Evolutionary conservation across 1,140 invertebrate species (phyloP).

Genomic region (Tetraneura akinire): DNA sequence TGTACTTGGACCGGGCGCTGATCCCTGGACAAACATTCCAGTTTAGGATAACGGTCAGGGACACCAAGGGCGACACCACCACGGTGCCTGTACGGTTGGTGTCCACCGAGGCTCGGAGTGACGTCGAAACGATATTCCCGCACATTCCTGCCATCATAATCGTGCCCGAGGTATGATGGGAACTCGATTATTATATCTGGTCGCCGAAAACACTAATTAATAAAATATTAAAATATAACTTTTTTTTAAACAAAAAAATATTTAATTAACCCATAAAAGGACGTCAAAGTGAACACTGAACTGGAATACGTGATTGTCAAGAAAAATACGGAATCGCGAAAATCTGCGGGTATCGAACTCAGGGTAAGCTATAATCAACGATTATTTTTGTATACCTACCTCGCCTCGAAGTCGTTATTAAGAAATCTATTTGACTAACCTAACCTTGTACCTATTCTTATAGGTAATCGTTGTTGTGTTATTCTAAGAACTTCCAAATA

Average conservation of each 20-base stretch:
- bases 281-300: conserved; percentile 76
- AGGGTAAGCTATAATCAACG: conserved; percentile 63
- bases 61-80: conserved; percentile 75
- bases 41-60: conserved; percentile 74
- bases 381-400: too few relatives aligned
- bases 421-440: too few relatives aligned
- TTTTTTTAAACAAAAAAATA: too few relatives aligned
- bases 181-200: conserved; percentile 1
- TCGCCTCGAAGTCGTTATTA: too few relatives aligned
- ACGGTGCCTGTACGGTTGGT: conserved; percentile 78
- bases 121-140: conserved; percentile 78
- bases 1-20: conserved; percentile 72
- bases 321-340: conserved; percentile 74
- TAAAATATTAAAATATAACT: too few relatives aligned
- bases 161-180: conserved; percentile 71
- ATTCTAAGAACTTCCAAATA: too few relatives aligned
- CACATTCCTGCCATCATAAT: conserved; percentile 77
- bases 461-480: too few relatives aligned
- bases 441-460: too few relatives aligned
- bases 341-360: conserved; percentile 77
- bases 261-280: conserved; percentile 61
- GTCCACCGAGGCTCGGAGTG: conserved; percentile 78
- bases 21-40: conserved; percentile 79
- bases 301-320: conserved; percentile 77
- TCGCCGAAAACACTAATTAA: too few relatives aligned